Evolutionary conservation across 2,797 vertebrate genomes (phyloP), one percentile per base, ranked within the genome.

Genomic region (Orestias chungarensis): DNA sequence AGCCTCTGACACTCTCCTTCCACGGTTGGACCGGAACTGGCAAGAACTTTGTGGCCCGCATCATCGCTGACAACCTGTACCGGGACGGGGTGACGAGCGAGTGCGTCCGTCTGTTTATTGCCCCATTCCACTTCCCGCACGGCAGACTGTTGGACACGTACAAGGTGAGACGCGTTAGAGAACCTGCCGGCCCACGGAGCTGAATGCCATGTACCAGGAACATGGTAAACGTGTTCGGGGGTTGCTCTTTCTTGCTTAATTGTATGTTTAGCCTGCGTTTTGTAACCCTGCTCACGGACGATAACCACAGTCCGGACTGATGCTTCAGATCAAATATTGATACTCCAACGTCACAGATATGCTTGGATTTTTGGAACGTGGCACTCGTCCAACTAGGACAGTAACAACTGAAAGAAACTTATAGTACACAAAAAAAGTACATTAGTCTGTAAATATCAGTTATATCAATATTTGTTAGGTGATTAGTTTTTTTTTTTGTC

Each of bases 11-110:
- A 0, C 96, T 99, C 57, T 97, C 97, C 1, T 98, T 99, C 92
- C 97, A 98, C 0, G 98, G 98, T 84, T 99, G 97, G 96, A 97
- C 97, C 0, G 98, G 98, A 64, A 99, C 98, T 0, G 98, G 98
- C 71, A 99, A 99, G 94, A 99, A 97, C 93, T 96, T 96, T 3
- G 96, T 98, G 88, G 95, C 97, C 0, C 93, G 95, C 62, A 89
- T 99, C 85, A 92, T 99, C 42, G 95, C 96, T 0, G 94, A 96
- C 75, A 96, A 96, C 88, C 93, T 99, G 59, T 99, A 96, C 84
- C 94, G 89, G 33, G 97, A 98, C 0, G 97, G 97, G 66, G 92
- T 96, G 80, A 95, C 91, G 91, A 99, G 96, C 0, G 92, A 95
- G 80, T 99, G 98, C 23, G 96, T 98, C 74, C 92, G 92, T 55